A percentile compares a stretch with the other conserved stretches of the same genome.
Evolutionary conservation across 92 coral and sea anemone genomes (phyloP).

Genomic region (Diadumene lineata): DNA sequence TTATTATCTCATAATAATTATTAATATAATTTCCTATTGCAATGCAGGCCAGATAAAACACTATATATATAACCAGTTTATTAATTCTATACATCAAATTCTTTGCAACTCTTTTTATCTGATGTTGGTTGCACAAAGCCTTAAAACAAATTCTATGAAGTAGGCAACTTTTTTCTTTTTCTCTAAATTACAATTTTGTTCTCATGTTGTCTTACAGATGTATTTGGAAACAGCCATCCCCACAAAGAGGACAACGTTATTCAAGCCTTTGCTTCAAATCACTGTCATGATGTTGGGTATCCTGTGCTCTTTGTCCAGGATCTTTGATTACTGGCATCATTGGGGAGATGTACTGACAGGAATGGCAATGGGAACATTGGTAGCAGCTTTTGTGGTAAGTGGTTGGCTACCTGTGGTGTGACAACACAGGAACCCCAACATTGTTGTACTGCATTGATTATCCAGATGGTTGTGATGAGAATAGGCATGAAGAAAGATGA

Average conservation of each 20-base stretch:
- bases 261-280: conserved; percentile 84
- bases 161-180: not conserved
- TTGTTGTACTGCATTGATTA: no score
- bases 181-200: no score
- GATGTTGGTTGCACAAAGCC: no score
- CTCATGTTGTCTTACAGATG: conserved; percentile 39
- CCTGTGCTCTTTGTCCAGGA: conserved; percentile 78
- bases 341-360: conserved; percentile 96
- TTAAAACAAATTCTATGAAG: not conserved
- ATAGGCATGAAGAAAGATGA: no score
- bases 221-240: conserved; percentile 82
- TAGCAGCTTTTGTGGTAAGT: conserved; percentile 87
- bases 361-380: conserved; percentile 71
- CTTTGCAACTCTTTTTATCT: no score
- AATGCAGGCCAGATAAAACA: no score
- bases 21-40: no score
- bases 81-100: no score
- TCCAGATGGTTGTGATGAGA: no score
- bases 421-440: conserved; percentile 9
- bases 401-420: conserved; percentile 9
- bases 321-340: conserved; percentile 95
- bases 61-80: no score
- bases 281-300: conserved; percentile 66
- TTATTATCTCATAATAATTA: no score
- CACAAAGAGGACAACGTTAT: conserved; percentile 60